Evolutionary conservation across 2,888 invertebrate genomes (phyloP).

Genomic region (Psylliodes chrysocephalus): DNA sequence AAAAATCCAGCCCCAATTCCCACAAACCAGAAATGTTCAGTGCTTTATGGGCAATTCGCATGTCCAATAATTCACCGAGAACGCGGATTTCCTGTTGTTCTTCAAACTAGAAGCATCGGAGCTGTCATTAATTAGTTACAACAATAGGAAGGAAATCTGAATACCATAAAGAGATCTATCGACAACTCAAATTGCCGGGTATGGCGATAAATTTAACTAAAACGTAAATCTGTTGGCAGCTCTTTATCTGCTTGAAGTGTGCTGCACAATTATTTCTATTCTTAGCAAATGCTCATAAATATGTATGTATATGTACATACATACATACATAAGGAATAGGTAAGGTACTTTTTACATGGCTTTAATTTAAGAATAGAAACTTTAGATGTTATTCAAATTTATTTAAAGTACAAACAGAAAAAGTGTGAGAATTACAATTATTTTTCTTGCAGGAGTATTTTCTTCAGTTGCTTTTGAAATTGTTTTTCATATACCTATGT

Average conservation of each 20-base stretch:
- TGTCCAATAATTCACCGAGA: conserved; percentile 31
- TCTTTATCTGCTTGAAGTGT: neutral
- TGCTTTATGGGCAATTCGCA: conserved; percentile 39
- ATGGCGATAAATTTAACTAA: neutral
- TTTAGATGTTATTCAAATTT: too few relatives aligned
- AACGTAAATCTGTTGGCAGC: conserved; percentile 4
- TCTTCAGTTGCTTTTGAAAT: too few relatives aligned
- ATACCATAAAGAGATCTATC: conserved; percentile 26
- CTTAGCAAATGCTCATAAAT: neutral
- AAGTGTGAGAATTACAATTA: too few relatives aligned
- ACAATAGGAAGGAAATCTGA: conserved; percentile 31
- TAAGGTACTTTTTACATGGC: neutral
- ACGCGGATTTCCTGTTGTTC: conserved; percentile 39
- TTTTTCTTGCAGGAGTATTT: too few relatives aligned
- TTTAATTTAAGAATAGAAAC: too few relatives aligned
- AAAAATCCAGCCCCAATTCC: too few relatives aligned
- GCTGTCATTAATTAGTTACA: conserved; percentile 24
- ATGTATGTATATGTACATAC: neutral
- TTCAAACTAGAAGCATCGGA: conserved; percentile 13
- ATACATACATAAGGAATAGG: neutral
- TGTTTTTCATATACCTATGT: too few relatives aligned
- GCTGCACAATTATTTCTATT: conserved; percentile 8
- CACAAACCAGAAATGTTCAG: conserved; percentile 4
- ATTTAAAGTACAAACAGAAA: too few relatives aligned
- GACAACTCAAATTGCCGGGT: conserved; percentile 17